Conservation (phyloP, 1,140 invertebrate genomes). For the Brachionus plicatilis region DNA sequence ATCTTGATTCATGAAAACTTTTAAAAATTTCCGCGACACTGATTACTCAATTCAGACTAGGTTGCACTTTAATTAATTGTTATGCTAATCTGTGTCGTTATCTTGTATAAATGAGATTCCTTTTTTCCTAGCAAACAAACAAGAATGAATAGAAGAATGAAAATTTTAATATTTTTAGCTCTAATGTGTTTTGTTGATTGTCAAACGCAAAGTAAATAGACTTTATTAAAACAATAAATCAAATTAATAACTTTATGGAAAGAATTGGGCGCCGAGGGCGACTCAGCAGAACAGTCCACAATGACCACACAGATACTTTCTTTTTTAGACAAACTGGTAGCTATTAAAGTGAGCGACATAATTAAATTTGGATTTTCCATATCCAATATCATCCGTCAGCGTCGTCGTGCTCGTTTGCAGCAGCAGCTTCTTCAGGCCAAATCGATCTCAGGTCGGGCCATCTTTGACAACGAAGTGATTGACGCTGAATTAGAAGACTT, state of each 20-base stretch:
- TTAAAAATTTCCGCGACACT: not conserved
- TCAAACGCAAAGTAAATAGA: not conserved
- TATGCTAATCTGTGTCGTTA: not conserved
- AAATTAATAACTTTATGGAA: not conserved
- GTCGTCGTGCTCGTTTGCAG: not conserved
- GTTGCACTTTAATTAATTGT: not conserved
- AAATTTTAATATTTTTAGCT: not conserved
- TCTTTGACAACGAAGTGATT: not conserved
- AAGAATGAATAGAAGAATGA: not conserved
- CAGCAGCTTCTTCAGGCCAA: not conserved
- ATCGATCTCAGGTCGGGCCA: not conserved
- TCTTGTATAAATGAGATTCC: not conserved
- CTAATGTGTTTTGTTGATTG: not conserved
- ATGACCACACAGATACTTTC: not conserved
- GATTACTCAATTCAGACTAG: not conserved
- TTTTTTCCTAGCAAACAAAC: not conserved
- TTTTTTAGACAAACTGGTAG: conserved; percentile 12
- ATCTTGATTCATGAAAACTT: too few species aligned
- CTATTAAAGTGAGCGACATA: conserved; percentile 16
- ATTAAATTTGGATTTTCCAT: conserved; percentile 15
- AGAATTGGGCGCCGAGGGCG: not conserved
- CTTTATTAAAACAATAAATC: not conserved
- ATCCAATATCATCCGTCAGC: not conserved
- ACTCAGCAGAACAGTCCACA: not conserved
- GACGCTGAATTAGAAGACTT: not conserved